Conservation (phyloP, 1,140 invertebrate species). For the Monochamus saltuarius region DNA sequence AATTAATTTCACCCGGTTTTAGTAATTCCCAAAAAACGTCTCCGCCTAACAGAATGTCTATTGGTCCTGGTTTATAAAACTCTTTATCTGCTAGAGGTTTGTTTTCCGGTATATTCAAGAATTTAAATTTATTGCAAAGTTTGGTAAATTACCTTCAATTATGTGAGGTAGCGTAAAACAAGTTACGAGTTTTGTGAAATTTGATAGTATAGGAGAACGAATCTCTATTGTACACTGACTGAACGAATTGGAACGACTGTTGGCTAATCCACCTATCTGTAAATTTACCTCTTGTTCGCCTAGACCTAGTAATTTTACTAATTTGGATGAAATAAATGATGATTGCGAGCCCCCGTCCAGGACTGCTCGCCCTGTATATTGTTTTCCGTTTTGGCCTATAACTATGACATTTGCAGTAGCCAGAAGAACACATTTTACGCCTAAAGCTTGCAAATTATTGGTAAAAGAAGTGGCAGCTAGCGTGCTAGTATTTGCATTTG, state of each 20-base stretch:
- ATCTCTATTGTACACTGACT: background rate
- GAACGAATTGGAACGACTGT: background rate
- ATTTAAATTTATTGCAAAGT: background rate
- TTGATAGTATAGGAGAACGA: too few species aligned
- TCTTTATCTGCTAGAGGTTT: too few species aligned
- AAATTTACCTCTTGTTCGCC: background rate
- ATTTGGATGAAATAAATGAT: background rate
- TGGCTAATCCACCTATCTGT: background rate
- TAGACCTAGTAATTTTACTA: background rate
- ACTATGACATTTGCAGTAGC: too few species aligned
- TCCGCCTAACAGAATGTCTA: too few species aligned
- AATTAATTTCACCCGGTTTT: too few species aligned
- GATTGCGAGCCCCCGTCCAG: conserved; percentile 1
- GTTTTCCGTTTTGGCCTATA: too few species aligned
- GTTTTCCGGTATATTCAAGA: background rate
- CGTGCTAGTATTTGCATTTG: too few species aligned
- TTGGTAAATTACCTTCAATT: background rate
- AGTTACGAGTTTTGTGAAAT: background rate
- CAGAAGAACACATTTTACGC: too few species aligned
- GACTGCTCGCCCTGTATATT: conserved; percentile 1
- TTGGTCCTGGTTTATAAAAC: too few species aligned
- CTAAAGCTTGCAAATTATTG: too few species aligned
- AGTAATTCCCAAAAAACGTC: too few species aligned
- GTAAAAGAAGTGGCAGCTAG: too few species aligned
- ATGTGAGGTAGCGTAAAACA: background rate